A percentile compares a stretch with the other conserved stretches of the same genome.
Evolutionary conservation across 1,140 invertebrate species (phyloP).

Genomic region (Brachionus manjavacas): DNA sequence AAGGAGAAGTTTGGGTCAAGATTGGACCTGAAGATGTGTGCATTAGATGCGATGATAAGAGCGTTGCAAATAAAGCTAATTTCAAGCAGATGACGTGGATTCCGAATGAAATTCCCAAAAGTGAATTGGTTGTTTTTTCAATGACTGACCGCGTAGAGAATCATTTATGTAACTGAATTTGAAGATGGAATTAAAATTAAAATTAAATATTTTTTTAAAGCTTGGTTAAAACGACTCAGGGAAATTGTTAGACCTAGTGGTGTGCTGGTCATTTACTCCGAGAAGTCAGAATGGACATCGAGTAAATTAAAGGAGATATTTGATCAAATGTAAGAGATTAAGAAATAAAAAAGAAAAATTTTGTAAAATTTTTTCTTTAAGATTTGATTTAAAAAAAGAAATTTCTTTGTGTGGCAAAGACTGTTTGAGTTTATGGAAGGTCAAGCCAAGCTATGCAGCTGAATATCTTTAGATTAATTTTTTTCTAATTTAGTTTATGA

Average conservation of each 20-base stretch:
- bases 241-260: constrained; percentile 16
- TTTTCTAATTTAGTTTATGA: neutral
- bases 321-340: neutral
- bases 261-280: neutral
- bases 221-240: constrained; percentile 12
- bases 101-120: constrained; percentile 40
- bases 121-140: constrained; percentile 7
- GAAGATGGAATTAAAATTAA: too few relatives aligned
- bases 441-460: neutral
- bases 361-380: neutral
- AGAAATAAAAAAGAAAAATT: neutral
- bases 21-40: neutral
- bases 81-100: constrained; percentile 42
- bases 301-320: neutral
- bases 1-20: neutral
- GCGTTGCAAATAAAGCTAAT: neutral
- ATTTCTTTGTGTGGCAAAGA: neutral
- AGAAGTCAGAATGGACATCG: neutral
- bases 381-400: neutral
- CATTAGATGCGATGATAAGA: neutral
- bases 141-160: constrained; percentile 25
- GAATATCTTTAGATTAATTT: neutral
- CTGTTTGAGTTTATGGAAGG: neutral
- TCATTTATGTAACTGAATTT: neutral
- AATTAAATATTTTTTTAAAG: neutral